Conservation (phyloP, 2,888 invertebrate species). For the Megaustenia siamemsis region DNA sequence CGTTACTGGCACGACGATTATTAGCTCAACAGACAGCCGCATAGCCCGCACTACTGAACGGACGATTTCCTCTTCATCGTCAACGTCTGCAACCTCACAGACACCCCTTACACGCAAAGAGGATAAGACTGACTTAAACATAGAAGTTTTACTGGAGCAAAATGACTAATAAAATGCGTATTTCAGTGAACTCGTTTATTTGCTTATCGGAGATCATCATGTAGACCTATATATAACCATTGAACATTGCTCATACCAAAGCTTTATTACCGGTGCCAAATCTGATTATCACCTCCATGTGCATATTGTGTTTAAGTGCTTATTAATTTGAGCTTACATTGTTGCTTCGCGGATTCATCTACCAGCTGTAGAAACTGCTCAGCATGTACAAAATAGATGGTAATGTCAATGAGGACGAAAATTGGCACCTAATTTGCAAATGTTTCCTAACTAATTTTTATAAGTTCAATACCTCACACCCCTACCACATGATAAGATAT, state of each 20-base stretch:
- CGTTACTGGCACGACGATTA: not conserved
- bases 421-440: too few relatives aligned
- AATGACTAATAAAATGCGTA: not conserved
- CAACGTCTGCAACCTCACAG: conserved; percentile 44
- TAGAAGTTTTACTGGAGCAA: not conserved
- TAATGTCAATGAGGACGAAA: too few relatives aligned
- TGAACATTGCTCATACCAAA: not conserved
- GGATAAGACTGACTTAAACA: not conserved
- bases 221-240: not conserved
- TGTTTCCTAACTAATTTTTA: too few relatives aligned
- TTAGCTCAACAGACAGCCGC: not conserved
- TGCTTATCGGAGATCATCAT: not conserved
- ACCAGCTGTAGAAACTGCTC: too few relatives aligned
- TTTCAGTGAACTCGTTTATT: not conserved
- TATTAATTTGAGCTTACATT: too few relatives aligned
- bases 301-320: not conserved
- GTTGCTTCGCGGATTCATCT: too few relatives aligned
- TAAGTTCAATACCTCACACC: too few relatives aligned
- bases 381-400: too few relatives aligned
- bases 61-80: conserved; percentile 24
- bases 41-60: not conserved
- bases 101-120: conserved; percentile 26
- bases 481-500: too few relatives aligned
- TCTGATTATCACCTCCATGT: not conserved
- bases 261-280: not conserved